Evolutionary conservation across 2,797 vertebrate species (phyloP), one percentile per base, ranked within the genome.

Genomic region (Darevskia mixta): DNA sequence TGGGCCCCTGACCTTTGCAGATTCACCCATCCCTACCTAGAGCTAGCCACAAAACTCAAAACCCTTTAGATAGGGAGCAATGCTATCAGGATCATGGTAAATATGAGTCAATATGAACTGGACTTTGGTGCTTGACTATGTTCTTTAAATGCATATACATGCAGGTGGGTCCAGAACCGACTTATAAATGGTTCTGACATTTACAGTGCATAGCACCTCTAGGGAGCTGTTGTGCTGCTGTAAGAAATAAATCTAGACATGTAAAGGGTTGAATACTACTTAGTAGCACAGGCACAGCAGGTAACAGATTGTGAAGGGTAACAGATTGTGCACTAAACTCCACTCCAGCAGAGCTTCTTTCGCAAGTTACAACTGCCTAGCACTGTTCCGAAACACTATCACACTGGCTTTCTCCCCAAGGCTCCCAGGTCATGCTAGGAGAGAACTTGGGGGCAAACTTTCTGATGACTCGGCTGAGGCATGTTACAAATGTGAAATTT

Each of bases 241-340:
- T 77, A 43, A 64, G 72, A 45, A 64, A 18, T 82, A 69, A 80
- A 82, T 82, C 81, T 69, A 75, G 35, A 73, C 13, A 75, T 35
- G 71, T 5, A 82, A 32, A 82, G 69, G 13, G 20, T 23, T 64
- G 71, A 75, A 66, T 64, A 61, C 7, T 11, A 75, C 20, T 66
- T 82, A 61, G 11, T 45, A 45, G n/a, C 58, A 67, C 29, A 45
- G 25, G 45, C 32, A 29, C 41, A 79, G 76, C 18, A 84, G 82
- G 75, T 11, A 84, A 61, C 29, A 81, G 55, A 18, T 72, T 72
- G 75, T 79, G 25, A 55, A 85, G 10, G 35, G 17, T 61, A 88
- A 32, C 45, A 32, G 8, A 69, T 64, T 76, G 2, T 27, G 25
- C 32, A 27, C 45, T 61, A 67, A 49, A 71, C 23, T 38, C 25